Evolutionary conservation across 2,113 vertebrate species (phyloP).

Genomic region (Meles meles): DNA sequence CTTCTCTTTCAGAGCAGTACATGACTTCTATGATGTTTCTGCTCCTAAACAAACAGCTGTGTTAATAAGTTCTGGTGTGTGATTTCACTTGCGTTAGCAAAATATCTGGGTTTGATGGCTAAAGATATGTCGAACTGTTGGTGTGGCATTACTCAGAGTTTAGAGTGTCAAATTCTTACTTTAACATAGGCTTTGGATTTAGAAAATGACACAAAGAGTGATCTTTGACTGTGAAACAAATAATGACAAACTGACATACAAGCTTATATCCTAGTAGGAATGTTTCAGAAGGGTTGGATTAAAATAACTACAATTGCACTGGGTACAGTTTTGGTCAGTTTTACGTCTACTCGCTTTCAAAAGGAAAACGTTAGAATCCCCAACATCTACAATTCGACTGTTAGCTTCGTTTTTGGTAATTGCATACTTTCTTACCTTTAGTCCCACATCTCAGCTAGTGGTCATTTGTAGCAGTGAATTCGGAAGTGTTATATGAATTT

Average conservation of each 20-base stretch:
- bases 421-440: neutral
- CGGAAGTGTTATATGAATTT: neutral
- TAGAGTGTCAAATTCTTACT: constrained; percentile 31
- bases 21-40: constrained; percentile 4
- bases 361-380: neutral
- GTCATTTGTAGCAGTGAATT: neutral
- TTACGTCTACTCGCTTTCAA: constrained; percentile 24
- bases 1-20: neutral
- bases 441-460: neutral
- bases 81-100: constrained; percentile 4
- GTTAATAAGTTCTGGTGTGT: neutral
- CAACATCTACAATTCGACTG: neutral
- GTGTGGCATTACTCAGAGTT: constrained; percentile 14
- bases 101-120: neutral
- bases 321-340: neutral
- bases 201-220: neutral
- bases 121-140: constrained; percentile 18
- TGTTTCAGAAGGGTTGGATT: neutral
- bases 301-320: neutral
- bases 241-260: neutral
- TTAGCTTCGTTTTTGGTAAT: neutral
- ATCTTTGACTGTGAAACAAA: neutral
- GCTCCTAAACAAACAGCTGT: neutral
- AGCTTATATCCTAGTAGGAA: constrained; percentile 5
- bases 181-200: constrained; percentile 26